Base-by-base conservation (phyloP, 1,140 invertebrate genomes). In the Drosophila ogumai region DNA sequence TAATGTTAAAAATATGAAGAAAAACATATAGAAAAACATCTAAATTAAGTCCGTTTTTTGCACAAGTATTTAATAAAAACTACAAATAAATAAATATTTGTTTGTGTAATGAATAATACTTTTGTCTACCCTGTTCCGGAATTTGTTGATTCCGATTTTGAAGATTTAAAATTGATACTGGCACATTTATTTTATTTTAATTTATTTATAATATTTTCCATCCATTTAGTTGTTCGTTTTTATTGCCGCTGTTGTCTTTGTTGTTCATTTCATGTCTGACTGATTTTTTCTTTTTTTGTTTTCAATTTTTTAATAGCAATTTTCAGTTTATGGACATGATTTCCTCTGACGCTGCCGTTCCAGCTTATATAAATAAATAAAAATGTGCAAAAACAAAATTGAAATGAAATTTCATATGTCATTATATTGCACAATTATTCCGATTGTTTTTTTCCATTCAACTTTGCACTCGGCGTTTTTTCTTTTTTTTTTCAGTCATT, bases 341-440 rank as follows among this genome's bases (percentile, higher is more conserved):
- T 86, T 86, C 69, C 65, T 72, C 66, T 68, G 34, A 47, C 66
- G 64, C 25, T 25, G 54, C n/a, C 43, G 25, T 46, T 36, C 17
- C 55, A 13, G 41, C 67, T 73, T 73, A 28, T 32, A 54, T 72
- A 73, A 36, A 73, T 73, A 73, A 73, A 73, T 60, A 66, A 57
- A 49, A 43, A 31, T 28, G 54, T 41, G 46, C 44, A 76, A 58
- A 67, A 66, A 75, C 50, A 47, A 81, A 76, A 82, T 87, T 63
- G 64, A 79, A 87, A 72, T 87, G 63, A 64, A 79, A 79, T 82
- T 86, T 75, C 58, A 82, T 78, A 61, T 79, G 78, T 81, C 74
- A 69, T 60, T 67, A 73, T 76, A 34, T 47, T 67, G 56, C 72
- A 77, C 63, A 77, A 77, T 77, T 44, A 63, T 71, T 63, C 36